phyloP scores from a whole-genome alignment of 2,888 invertebrate genomes.

The Dermolepida albohirtum region DNA sequence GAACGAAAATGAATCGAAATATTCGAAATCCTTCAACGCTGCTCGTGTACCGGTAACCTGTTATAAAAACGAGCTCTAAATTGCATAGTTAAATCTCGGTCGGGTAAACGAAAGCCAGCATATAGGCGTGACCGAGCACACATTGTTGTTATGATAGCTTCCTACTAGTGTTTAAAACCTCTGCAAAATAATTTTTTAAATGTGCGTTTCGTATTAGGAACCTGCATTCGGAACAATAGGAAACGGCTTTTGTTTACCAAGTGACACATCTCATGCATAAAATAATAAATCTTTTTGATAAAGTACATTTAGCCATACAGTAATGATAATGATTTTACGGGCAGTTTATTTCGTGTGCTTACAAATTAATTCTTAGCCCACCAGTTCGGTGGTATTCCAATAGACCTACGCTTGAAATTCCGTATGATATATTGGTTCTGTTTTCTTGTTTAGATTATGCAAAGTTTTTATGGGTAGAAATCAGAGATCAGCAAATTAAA shows the following conservation, averaged over 20 bases:
- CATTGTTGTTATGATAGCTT: slow-evolving; percentile 32
- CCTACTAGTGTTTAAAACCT: slow-evolving; percentile 35
- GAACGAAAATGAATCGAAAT: too few species aligned
- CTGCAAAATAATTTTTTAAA: slow-evolving; percentile 22
- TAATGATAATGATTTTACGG: slow-evolving; percentile 10
- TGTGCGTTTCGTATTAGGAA: slow-evolving; percentile 10
- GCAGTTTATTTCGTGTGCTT: slow-evolving; percentile 16
- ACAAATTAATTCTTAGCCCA: slow-evolving; percentile 21
- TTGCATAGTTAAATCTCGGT: slow-evolving; percentile 31
- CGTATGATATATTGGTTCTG: slow-evolving; percentile 8
- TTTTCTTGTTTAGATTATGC: slow-evolving; percentile 2
- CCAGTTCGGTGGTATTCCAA: slow-evolving; percentile 16
- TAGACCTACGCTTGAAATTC: slow-evolving; percentile 17
- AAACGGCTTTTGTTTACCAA: slow-evolving; percentile 5
- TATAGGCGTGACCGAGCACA: slow-evolving; percentile 19
- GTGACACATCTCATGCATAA: background rate
- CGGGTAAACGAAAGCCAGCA: slow-evolving; percentile 25
- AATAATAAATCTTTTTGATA: slow-evolving; percentile 16
- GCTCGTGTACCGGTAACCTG: slow-evolving; percentile 6
- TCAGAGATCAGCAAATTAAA: background rate
- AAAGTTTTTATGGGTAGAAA: slow-evolving; percentile 3
- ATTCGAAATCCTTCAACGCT: too few species aligned
- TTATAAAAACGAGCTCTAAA: slow-evolving; percentile 34
- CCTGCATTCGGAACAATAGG: slow-evolving; percentile 17
- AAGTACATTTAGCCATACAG: slow-evolving; percentile 12